Evolutionary conservation across 2,888 invertebrate species (phyloP), one percentile per base, ranked within the genome.

Genomic region (Hemithea aestivaria): DNA sequence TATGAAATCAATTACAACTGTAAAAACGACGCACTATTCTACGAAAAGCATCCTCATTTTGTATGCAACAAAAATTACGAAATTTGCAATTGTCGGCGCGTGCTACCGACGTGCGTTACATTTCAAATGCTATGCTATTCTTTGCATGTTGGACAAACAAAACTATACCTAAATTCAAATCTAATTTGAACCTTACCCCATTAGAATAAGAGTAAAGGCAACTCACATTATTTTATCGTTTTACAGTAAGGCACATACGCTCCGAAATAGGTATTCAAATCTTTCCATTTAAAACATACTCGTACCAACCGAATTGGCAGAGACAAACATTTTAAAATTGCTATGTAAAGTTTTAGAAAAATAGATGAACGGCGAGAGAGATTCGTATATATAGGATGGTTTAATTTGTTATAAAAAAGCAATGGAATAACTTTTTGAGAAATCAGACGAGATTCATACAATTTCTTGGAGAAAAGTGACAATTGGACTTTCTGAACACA

Each of bases 1-100:
- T 35, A 31, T 8, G 8, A 35, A 35, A 35, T 11, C 40, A 27
- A 40, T 40, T 23, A 27, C 20, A 40, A 35, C 31, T 20, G 30
- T 29, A 11, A 16, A 16, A 16, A 16, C 16, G 3, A 16, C 16
- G 16, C 22, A 2, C 27, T 10, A 25, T 40, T 40, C 40, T 8
- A 21, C 11, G 40, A 35, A 40, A 27, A 40, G 12, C 22, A 9
- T 7, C 28, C 33, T 28, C 41, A 41, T 46, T 38, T 28, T 21
- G 42, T 42, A 50, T 47, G 45, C 47, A 43, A 39, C 37, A 35
- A 36, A 42, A 34, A 39, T 37, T 27, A 38, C 38, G 31, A 40
- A 33, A 30, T 48, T 47, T 39, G 51, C 51, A 45, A 42, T 42
- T 48, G 51, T 44, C 48, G 29, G 29, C 51, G 37, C 42, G 40